Conservation (phyloP, 1,140 invertebrate species). For the Brachionus angularis region DNA sequence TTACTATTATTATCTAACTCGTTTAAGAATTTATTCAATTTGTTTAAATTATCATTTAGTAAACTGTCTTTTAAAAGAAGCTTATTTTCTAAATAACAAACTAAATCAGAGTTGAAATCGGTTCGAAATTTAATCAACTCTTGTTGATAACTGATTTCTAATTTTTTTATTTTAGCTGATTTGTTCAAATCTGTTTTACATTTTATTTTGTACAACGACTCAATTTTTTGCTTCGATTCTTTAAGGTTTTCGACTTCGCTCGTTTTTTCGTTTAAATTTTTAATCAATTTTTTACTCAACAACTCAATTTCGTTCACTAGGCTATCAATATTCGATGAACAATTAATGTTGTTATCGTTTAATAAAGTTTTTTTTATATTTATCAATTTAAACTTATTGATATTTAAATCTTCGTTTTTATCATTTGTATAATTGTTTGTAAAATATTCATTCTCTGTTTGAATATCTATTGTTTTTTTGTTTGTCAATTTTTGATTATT, state of each 20-base stretch:
- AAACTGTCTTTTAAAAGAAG: background rate
- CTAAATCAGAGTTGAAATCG: constrained; percentile 12
- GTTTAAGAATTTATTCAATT: constrained; percentile 12
- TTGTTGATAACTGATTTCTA: constrained; percentile 10
- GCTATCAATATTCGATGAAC: background rate
- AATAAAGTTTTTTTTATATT: too few species aligned
- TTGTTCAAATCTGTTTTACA: constrained; percentile 41
- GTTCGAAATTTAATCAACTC: constrained; percentile 26
- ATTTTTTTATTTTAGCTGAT: constrained; percentile 26
- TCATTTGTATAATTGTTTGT: too few species aligned
- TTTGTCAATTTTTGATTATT: constrained; percentile 8
- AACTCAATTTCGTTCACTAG: background rate
- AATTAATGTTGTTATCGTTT: too few species aligned
- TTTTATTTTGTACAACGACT: constrained; percentile 41
- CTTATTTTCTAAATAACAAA: constrained; percentile 35
- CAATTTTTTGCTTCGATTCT: constrained; percentile 13
- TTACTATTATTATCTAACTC: background rate
- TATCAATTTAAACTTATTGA: too few species aligned
- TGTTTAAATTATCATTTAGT: background rate
- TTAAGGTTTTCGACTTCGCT: background rate
- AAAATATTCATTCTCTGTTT: constrained; percentile 10
- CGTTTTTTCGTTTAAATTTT: background rate
- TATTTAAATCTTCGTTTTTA: too few species aligned
- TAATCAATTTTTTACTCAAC: background rate
- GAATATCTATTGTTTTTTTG: too few species aligned